These are phyloP conservation scores for Lasioglossum figueresi DNA, from an alignment of 2,888 invertebrate genomes.

Conservation along the genomic window DNA sequence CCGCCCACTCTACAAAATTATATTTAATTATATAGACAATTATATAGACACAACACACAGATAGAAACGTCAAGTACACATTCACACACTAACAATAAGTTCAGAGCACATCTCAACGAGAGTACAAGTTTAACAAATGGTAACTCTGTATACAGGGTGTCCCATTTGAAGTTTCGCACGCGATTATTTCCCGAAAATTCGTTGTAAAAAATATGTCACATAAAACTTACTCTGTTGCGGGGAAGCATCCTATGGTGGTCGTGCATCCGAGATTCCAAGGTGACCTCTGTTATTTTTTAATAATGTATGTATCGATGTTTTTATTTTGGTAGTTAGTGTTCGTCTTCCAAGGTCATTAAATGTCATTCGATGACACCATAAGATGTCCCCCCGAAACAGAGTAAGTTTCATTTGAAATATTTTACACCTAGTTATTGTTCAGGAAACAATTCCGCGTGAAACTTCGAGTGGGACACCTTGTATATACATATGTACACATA, in stretches of 20 bases:
- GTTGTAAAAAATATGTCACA: too few relatives aligned
- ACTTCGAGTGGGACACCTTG: background rate
- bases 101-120: background rate
- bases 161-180: background rate
- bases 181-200: background rate
- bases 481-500: background rate
- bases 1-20: background rate
- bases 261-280: background rate
- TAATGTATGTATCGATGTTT: background rate
- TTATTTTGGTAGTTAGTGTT: background rate
- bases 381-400: background rate
- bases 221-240: too few relatives aligned
- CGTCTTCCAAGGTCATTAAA: background rate
- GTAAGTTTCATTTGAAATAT: background rate
- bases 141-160: background rate
- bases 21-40: background rate
- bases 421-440: background rate
- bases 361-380: background rate
- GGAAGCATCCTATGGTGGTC: too few relatives aligned
- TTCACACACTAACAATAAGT: background rate
- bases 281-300: background rate
- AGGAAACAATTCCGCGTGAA: background rate
- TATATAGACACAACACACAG: background rate
- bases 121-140: background rate
- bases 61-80: slow-evolving; percentile 1